Percentiles rank a stretch among this genome's conserved stretches.
Evolutionary conservation across 2,797 vertebrate genomes (phyloP).

Genomic region (Neomorphus geoffroyi): DNA sequence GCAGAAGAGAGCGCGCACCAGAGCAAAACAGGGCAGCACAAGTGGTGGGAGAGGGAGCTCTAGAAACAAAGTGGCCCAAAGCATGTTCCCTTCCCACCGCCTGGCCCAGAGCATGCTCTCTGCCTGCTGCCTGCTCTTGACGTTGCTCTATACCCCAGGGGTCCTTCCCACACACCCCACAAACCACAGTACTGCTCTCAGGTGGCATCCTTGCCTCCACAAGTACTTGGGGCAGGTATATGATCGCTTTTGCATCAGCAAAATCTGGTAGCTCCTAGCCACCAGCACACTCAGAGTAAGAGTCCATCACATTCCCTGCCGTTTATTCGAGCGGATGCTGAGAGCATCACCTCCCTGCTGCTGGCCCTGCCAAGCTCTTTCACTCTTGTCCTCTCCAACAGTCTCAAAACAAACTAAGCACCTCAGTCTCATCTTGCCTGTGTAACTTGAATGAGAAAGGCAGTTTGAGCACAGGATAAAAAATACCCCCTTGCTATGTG

Average conservation of each 20-base stretch:
- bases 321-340: background rate
- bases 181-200: background rate
- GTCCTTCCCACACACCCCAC: background rate
- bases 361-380: background rate
- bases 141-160: background rate
- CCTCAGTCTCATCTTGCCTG: background rate
- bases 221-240: background rate
- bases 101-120: background rate
- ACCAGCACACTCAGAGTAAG: background rate
- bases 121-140: background rate
- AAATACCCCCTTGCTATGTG: background rate
- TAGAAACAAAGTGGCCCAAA: background rate
- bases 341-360: background rate
- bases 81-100: background rate
- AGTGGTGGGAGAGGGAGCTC: background rate
- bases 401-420: background rate
- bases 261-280: background rate
- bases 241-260: background rate
- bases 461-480: background rate
- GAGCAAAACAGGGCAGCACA: background rate
- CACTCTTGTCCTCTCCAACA: background rate
- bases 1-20: fast-evolving
- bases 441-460: background rate
- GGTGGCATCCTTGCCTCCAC: background rate
- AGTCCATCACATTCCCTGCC: background rate